These are phyloP conservation scores for Dunckerocampus dactyliophorus DNA, from an alignment of 2,113 vertebrate species.

Conservation along the genomic window DNA sequence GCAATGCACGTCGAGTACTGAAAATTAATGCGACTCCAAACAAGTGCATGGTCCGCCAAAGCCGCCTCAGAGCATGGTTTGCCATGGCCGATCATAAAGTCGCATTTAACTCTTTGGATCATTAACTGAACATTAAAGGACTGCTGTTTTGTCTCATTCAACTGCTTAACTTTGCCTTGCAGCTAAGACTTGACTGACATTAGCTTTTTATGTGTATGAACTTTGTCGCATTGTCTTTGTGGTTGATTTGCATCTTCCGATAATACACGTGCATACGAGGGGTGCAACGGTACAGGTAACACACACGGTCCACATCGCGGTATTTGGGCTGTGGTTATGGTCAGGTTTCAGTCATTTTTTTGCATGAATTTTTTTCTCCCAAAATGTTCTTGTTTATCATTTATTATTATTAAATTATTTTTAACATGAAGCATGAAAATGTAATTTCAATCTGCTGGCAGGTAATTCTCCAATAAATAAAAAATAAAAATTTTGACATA, in stretches of 20 bases:
- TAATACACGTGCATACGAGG: background rate
- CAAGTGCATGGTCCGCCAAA: constrained; percentile 27
- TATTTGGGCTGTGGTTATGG: no score
- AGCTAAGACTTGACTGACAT: constrained; percentile 26
- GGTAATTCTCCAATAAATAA: no score
- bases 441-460: no score
- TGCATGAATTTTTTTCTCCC: no score
- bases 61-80: constrained; percentile 38
- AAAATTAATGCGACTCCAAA: background rate
- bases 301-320: no score
- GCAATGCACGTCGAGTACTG: constrained; percentile 30
- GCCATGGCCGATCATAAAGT: constrained; percentile 12
- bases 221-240: constrained; percentile 13
- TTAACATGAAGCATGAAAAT: no score
- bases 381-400: no score
- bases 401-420: no score
- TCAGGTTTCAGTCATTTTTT: no score
- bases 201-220: constrained; percentile 10
- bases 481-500: no score
- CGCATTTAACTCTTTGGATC: constrained; percentile 31
- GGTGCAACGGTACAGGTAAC: no score
- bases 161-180: constrained; percentile 22
- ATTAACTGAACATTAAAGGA: constrained; percentile 37
- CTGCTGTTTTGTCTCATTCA: constrained; percentile 42
- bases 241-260: constrained; percentile 2